Percentiles rank a stretch among this genome's conserved stretches.
These are phyloP conservation scores for Cyclura pinguis DNA, from an alignment of 2,797 vertebrate genomes.

Conservation along the genomic window DNA sequence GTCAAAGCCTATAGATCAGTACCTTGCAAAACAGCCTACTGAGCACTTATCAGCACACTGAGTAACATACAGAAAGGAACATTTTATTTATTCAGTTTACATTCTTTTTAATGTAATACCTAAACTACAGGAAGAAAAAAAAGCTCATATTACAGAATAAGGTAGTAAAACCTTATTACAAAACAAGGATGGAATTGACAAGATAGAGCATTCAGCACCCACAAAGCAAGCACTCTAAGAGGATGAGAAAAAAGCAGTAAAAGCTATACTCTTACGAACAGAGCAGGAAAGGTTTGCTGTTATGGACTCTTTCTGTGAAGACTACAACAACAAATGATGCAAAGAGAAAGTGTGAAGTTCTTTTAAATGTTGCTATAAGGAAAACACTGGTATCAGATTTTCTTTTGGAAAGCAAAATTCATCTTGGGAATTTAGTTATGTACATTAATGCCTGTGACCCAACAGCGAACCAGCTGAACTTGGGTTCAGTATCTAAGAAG, in stretches of 20 bases:
- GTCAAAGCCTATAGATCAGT: neutral
- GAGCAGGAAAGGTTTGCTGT: no score
- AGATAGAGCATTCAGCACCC: neutral
- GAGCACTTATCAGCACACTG: neutral
- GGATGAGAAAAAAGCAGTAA: neutral
- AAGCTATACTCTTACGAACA: no score
- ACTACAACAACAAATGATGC: neutral
- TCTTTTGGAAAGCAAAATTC: neutral
- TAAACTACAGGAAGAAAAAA: neutral
- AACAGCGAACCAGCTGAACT: neutral
- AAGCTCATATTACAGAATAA: neutral
- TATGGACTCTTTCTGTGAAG: neutral
- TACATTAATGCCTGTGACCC: no score
- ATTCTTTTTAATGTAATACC: no score
- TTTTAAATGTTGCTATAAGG: neutral
- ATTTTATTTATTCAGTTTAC: slow-evolving; percentile 7
- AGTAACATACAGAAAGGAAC: neutral
- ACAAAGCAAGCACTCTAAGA: neutral
- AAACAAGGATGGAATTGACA: neutral
- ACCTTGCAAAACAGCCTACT: neutral
- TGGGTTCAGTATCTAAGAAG: neutral
- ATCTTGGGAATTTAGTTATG: no score
- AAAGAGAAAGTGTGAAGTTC: neutral
- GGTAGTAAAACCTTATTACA: no score
- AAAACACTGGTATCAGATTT: neutral